Base-by-base conservation (phyloP, 2,797 vertebrate species). In the Cynopterus sphinx region DNA sequence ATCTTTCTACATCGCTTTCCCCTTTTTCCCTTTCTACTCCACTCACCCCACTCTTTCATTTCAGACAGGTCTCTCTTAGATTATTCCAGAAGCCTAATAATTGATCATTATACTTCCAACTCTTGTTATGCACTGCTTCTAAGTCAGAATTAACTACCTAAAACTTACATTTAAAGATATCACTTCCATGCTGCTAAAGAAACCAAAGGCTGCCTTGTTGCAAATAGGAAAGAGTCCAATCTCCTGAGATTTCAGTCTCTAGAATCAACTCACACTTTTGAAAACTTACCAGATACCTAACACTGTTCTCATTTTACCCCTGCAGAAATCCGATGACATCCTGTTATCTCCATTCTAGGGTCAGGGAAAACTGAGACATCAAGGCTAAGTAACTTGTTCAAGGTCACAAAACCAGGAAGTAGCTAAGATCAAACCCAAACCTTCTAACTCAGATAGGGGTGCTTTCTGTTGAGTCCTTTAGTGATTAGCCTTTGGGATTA, bases 101-200 rank as follows among this genome's bases (percentile, higher is more conserved):
- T 33, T 63, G 79, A 95, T 88, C 93, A 87, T 71, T 61, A 5
- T 73, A 65, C 59, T 95, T 94, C 74, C 68, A 93, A 43, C 65
- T 79, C 49, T 49, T 49, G 49, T 87, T 71, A 36, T 49, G 83
- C 31, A 67, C 57, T 83, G 61, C 87, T 93, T 97, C 93, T 87
- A 93, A 96, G 82, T 46, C 96, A 96, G 90, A 97, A 97, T 97
- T 97, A 96, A 97, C 92, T 97, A 96, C 90, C 87, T 92, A 65
- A 97, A 97, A 96, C 90, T 92, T 95, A 95, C 39, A 82, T 96
- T 96, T 95, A 96, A 97, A 95, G 87, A 94, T 91, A 96, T 96
- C 95, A 91, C 93, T 93, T 73, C 71, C 87, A 65, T 57, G 93
- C 81, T 94, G 82, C 79, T 97, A 90, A 90, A 96, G 94, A 91